Evolutionary conservation across 2,113 vertebrate genomes (phyloP).

Genomic region (Rhabdomys dilectus): DNA sequence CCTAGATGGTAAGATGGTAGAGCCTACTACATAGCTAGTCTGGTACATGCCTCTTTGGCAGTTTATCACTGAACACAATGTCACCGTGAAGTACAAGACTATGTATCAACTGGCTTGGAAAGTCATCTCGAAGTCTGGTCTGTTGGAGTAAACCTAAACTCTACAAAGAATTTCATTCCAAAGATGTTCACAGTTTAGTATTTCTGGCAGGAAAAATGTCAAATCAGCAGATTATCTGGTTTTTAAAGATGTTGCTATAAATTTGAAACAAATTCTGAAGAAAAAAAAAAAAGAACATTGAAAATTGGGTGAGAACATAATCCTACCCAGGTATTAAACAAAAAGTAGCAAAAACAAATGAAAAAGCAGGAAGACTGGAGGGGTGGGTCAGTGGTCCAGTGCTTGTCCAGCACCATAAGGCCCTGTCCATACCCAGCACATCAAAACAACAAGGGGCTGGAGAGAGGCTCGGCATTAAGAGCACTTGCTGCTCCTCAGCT

Average conservation of each 20-base stretch:
- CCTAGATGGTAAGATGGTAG: background rate
- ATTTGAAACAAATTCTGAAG: conserved; percentile 20
- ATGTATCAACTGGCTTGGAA: background rate
- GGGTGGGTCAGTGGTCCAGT: background rate
- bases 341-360: background rate
- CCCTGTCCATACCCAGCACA: background rate
- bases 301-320: background rate
- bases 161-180: background rate
- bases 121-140: background rate
- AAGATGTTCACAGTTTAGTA: background rate
- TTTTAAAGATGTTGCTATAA: conserved; percentile 3
- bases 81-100: too few relatives aligned
- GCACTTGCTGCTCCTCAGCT: background rate
- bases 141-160: background rate
- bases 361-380: background rate
- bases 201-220: conserved; percentile 6
- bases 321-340: background rate
- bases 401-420: background rate
- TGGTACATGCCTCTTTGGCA: background rate
- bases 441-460: background rate
- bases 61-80: background rate
- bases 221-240: background rate
- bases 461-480: background rate
- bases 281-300: conserved; percentile 36
- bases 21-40: background rate